phyloP scores from a whole-genome alignment of 92 coral and sea anemone species.

The Ricordea florida region DNA sequence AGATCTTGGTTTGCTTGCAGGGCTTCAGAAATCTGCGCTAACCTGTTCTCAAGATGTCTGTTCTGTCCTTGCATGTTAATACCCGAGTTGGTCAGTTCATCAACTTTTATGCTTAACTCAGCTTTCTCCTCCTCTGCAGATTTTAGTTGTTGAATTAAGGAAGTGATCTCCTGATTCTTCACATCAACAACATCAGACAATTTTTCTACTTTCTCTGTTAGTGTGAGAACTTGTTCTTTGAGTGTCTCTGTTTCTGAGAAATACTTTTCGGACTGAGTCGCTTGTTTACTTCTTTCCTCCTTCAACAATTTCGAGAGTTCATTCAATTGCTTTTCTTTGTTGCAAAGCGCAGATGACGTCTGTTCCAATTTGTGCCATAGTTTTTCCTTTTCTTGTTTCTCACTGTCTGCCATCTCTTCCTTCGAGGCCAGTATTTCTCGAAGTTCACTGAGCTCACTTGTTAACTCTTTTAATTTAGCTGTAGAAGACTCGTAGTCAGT shows the following conservation, averaged over 20 bases:
- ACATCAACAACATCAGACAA: background rate
- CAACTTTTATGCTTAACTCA: slow-evolving; percentile 31
- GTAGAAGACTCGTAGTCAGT: background rate
- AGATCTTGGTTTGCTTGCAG: slow-evolving; percentile 38
- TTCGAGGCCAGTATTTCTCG: slow-evolving; percentile 6
- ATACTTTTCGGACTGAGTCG: background rate
- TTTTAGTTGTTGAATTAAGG: slow-evolving; percentile 25
- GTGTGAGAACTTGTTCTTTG: slow-evolving; percentile 14
- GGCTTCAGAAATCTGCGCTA: slow-evolving; percentile 19
- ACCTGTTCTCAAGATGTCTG: background rate
- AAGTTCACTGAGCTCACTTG: background rate
- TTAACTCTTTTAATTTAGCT: slow-evolving; percentile 2
- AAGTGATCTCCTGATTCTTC: slow-evolving; percentile 25
- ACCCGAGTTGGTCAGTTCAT: slow-evolving; percentile 20
- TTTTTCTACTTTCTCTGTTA: slow-evolving; percentile 35
- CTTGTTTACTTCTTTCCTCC: slow-evolving; percentile 15
- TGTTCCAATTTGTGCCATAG: slow-evolving; percentile 5
- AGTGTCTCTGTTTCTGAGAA: slow-evolving; percentile 1
- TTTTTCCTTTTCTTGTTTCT: slow-evolving; percentile 11
- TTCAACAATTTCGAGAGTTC: background rate
- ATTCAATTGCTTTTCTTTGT: slow-evolving; percentile 35
- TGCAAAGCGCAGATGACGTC: slow-evolving; percentile 1
- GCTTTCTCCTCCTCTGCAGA: slow-evolving; percentile 24
- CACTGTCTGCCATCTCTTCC: slow-evolving; percentile 1
- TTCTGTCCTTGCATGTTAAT: slow-evolving; percentile 26